Evolutionary conservation across 2,888 invertebrate genomes (phyloP).

Genomic region (Pyrrhia umbra): DNA sequence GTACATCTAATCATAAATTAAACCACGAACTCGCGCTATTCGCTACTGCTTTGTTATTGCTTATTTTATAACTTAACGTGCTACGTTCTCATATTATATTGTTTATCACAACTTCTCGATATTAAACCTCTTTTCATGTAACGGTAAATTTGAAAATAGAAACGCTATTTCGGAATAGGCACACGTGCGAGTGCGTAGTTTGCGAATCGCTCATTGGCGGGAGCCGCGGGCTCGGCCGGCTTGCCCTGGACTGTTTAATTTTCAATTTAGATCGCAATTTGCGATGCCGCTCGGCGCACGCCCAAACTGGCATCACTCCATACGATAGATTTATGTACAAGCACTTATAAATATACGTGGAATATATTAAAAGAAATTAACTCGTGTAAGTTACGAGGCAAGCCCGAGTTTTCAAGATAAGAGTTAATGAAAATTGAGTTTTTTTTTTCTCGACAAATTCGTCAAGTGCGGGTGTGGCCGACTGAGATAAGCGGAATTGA

Average conservation of each 20-base stretch:
- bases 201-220: slow-evolving; percentile 49
- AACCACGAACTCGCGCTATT: slow-evolving; percentile 35
- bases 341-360: slow-evolving; percentile 70
- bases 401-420: slow-evolving; percentile 78
- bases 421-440: slow-evolving; percentile 85
- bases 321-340: slow-evolving; percentile 87
- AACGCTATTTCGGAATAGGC: slow-evolving; percentile 45
- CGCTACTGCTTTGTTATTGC: slow-evolving; percentile 31
- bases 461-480: slow-evolving; percentile 72
- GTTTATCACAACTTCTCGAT: slow-evolving; percentile 42
- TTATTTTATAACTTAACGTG: slow-evolving; percentile 44
- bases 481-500: slow-evolving; percentile 83
- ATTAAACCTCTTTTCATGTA: slow-evolving; percentile 50
- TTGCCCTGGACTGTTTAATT: slow-evolving; percentile 85
- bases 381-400: slow-evolving; percentile 83
- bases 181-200: slow-evolving; percentile 41
- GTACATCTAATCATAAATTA: slow-evolving; percentile 24
- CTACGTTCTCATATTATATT: slow-evolving; percentile 34
- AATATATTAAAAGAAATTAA: slow-evolving; percentile 89
- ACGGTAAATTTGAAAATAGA: slow-evolving; percentile 43
- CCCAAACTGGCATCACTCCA: slow-evolving; percentile 87
- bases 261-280: slow-evolving; percentile 91
- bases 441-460: slow-evolving; percentile 84
- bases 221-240: slow-evolving; percentile 56
- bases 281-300: slow-evolving; percentile 85